These are phyloP conservation scores for Sarcophaga variegata DNA, from an alignment of 2,888 invertebrate species.

Conservation along the genomic window DNA sequence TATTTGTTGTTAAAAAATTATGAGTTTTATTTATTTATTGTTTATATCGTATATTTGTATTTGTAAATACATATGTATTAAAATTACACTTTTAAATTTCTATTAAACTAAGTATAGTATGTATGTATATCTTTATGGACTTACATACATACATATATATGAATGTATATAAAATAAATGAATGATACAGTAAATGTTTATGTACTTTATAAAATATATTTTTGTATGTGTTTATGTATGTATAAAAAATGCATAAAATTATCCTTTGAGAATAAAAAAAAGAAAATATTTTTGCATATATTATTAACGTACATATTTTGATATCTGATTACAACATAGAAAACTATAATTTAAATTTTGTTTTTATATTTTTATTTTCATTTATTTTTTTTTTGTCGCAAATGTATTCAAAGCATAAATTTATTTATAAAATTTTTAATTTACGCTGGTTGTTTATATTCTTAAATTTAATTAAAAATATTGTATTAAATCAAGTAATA, in stretches of 20 bases:
- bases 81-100: constrained; percentile 22
- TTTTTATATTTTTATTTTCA: no score
- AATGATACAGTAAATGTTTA: constrained; percentile 1
- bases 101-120: constrained; percentile 36
- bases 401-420: no score
- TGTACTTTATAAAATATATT: constrained; percentile 22
- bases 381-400: no score
- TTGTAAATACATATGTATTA: neutral
- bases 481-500: no score
- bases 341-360: no score
- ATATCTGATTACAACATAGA: no score
- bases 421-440: neutral
- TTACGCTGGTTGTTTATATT: neutral
- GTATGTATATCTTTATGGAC: neutral
- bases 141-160: neutral
- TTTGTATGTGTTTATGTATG: neutral
- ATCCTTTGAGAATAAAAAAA: no score
- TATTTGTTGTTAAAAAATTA: constrained; percentile 14
- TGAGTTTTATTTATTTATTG: constrained; percentile 9
- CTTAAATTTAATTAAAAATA: no score
- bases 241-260: no score
- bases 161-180: neutral
- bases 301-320: no score
- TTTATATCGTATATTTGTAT: constrained; percentile 11
- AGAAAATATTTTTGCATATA: no score